Conservation (phyloP, 2,888 invertebrate species). For the Drosophila rubida region DNA sequence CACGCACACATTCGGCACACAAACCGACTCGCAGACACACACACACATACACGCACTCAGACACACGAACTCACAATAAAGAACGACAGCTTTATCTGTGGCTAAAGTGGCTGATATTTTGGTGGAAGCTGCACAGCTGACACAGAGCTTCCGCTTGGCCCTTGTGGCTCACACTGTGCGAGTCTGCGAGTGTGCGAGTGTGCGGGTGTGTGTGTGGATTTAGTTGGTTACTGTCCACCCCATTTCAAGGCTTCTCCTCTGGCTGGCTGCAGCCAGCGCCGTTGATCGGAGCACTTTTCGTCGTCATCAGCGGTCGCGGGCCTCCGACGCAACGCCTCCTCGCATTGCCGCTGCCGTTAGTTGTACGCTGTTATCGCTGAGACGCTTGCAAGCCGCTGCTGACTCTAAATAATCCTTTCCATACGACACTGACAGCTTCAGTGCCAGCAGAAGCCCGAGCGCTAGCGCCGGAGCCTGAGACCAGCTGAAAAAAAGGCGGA, state of each 20-base stretch:
- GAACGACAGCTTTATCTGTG: constrained; percentile 73
- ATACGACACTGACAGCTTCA: constrained; percentile 69
- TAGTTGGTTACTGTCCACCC: constrained; percentile 18
- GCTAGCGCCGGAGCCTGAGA: constrained; percentile 20
- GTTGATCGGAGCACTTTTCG: constrained; percentile 70
- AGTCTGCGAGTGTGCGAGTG: not conserved
- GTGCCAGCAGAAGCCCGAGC: constrained; percentile 20
- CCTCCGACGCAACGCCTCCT: constrained; percentile 45
- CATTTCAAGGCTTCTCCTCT: not conserved
- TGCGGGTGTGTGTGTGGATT: not conserved
- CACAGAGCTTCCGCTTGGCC: constrained; percentile 46
- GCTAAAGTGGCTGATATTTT: constrained; percentile 76
- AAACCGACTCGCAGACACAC: too few relatives aligned
- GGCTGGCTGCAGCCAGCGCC: constrained; percentile 5
- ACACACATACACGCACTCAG: not conserved
- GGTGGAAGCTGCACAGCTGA: constrained; percentile 57
- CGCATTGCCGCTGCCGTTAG: constrained; percentile 63
- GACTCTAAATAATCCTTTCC: constrained; percentile 81
- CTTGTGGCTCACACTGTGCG: constrained; percentile 27
- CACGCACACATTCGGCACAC: not conserved
- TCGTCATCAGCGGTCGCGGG: constrained; percentile 62
- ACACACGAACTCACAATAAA: constrained; percentile 29
- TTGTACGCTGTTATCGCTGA: constrained; percentile 71
- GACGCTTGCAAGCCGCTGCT: constrained; percentile 79
- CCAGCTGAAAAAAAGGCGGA: constrained; percentile 37